These are phyloP conservation scores for Drosophila rufa DNA, from an alignment of 1,140 invertebrate genomes.

Conservation along the genomic window DNA sequence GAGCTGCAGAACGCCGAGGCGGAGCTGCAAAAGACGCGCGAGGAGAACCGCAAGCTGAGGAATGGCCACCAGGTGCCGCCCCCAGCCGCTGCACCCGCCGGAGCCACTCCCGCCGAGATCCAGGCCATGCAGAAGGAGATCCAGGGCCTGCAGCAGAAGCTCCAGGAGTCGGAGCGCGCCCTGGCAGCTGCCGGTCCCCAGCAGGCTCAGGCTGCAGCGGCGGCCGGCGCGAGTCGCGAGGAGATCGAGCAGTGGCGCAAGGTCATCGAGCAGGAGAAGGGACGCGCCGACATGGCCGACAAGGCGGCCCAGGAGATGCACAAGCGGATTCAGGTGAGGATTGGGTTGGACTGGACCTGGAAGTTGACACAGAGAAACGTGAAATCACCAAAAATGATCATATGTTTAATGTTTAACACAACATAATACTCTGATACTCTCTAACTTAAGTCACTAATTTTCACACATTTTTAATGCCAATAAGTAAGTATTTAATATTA, in stretches of 20 bases:
- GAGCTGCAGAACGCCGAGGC: conserved; percentile 93
- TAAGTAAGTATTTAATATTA: conserved; percentile 31
- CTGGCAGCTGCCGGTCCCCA: conserved; percentile 85
- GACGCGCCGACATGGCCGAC: conserved; percentile 89
- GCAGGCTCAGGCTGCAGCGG: conserved; percentile 85
- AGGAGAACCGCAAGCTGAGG: conserved; percentile 89
- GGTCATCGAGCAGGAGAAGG: conserved; percentile 91
- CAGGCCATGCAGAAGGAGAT: conserved; percentile 86
- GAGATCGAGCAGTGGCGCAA: conserved; percentile 92
- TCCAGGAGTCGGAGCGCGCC: conserved; percentile 87
- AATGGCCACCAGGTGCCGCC: conserved; percentile 86
- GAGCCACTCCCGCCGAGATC: conserved; percentile 85
- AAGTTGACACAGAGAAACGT: neutral
- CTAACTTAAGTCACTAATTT: conserved; percentile 20
- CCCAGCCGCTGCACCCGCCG: conserved; percentile 44
- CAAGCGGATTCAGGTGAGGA: conserved; percentile 89
- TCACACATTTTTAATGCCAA: conserved; percentile 26
- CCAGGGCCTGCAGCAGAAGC: conserved; percentile 86
- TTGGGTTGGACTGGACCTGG: neutral
- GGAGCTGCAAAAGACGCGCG: conserved; percentile 92
- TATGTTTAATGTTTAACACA: conserved; percentile 5
- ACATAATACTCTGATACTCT: conserved; percentile 15
- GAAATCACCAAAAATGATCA: neutral
- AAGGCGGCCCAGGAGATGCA: conserved; percentile 90
- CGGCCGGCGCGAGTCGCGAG: conserved; percentile 86